Conservation (phyloP, 2,888 invertebrate genomes). For the Zaprionus bogoriensis region DNA sequence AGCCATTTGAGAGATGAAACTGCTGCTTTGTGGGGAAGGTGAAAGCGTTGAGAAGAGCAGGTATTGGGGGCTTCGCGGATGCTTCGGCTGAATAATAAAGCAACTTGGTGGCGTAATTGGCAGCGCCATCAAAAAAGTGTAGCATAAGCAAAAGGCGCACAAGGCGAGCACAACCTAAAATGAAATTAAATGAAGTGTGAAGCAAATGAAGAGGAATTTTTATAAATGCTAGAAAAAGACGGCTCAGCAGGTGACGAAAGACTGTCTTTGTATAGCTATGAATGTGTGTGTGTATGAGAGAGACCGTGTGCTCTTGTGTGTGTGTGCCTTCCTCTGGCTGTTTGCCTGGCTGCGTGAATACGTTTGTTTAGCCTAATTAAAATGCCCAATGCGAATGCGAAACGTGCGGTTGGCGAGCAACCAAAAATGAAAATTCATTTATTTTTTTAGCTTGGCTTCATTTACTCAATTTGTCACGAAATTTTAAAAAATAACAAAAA, state of each 20-base stretch:
- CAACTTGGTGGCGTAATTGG: constrained; percentile 70
- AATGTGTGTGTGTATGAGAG: constrained; percentile 1
- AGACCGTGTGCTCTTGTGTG: too few species aligned
- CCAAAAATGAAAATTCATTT: constrained; percentile 25
- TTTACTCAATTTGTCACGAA: too few species aligned
- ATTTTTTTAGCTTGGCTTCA: too few species aligned
- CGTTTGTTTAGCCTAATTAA: constrained; percentile 68
- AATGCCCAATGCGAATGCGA: constrained; percentile 50
- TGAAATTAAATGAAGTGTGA: constrained; percentile 66
- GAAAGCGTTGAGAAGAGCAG: neutral
- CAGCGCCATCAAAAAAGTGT: constrained; percentile 46
- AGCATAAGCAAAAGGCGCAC: constrained; percentile 44
- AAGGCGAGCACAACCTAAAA: constrained; percentile 44
- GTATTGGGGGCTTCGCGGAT: neutral
- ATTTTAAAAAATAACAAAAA: neutral
- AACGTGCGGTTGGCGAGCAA: constrained; percentile 18
- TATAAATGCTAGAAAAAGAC: constrained; percentile 19
- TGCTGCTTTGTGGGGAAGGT: neutral
- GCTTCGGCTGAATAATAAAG: constrained; percentile 59
- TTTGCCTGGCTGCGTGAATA: neutral
- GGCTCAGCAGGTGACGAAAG: neutral
- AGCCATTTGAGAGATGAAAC: constrained; percentile 44
- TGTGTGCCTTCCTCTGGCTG: neutral
- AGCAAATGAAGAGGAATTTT: constrained; percentile 26
- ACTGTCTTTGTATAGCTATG: neutral